A percentile compares a stretch with the other conserved stretches of the same genome.
These are phyloP conservation scores for Conops quadrifasciatus DNA, from an alignment of 2,888 invertebrate genomes.

Conservation along the genomic window DNA sequence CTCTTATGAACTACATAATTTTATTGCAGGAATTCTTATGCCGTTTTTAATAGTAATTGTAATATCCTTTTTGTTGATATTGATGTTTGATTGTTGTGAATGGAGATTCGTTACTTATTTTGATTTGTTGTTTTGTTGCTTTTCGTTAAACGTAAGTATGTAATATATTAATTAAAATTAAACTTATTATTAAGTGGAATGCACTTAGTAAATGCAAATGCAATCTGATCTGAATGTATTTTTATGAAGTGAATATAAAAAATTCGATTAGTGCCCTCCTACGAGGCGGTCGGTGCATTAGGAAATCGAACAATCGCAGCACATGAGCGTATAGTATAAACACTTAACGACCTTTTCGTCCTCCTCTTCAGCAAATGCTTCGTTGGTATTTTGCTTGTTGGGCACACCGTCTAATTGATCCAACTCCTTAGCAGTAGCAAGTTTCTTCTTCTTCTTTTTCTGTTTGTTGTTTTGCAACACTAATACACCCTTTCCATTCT, in stretches of 20 bases:
- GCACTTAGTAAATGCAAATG: not conserved
- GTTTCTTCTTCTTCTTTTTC: conserved; percentile 55
- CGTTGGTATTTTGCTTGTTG: conserved; percentile 43
- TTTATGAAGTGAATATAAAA: not conserved
- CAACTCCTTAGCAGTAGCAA: conserved; percentile 42
- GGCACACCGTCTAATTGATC: conserved; percentile 56
- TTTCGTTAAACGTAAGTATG: not conserved
- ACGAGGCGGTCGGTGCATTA: conserved; percentile 43
- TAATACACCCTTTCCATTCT: conserved; percentile 46
- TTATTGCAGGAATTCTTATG: conserved; percentile 28
- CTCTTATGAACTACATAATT: too few relatives aligned
- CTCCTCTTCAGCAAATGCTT: conserved; percentile 35
- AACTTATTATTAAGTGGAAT: conserved; percentile 16
- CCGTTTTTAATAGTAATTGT: conserved; percentile 15
- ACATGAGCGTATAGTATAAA: conserved; percentile 64
- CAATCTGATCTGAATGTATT: not conserved
- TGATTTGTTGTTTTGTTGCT: conserved; percentile 21
- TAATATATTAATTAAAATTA: conserved; percentile 6
- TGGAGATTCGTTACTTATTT: conserved; percentile 32
- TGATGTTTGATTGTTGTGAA: conserved; percentile 3
- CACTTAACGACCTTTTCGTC: conserved; percentile 63
- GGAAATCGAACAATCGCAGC: conserved; percentile 65
- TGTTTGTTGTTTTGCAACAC: conserved; percentile 48
- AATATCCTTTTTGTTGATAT: not conserved
- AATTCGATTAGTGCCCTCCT: too few relatives aligned